Base-by-base conservation (phyloP, 2,113 vertebrate genomes). In the Ptychochromis oligacanthus region DNA sequence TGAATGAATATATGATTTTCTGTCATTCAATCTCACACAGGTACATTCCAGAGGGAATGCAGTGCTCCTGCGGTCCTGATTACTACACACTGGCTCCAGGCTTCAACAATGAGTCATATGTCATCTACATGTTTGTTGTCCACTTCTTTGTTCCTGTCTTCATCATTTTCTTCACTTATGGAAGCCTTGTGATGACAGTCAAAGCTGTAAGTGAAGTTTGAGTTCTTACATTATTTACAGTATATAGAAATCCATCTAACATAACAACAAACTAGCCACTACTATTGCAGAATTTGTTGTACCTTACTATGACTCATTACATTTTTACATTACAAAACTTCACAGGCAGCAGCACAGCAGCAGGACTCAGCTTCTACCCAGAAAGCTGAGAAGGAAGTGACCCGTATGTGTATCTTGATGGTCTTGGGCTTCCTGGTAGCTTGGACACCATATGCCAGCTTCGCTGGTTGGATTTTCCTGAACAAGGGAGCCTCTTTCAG, bases 381-480 rank as follows among this genome's bases (percentile, higher is more conserved):
- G 94, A 97, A 97, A 82, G 96, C 96, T 0, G 96, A 97, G 92
- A 96, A 61, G 79, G 96, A 97, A 92, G 96, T 97, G 77, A 96
- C 96, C 0, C 91, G 95, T 54, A 97, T 97, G 96, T 96, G 96
- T 61, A 26, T 96, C 88, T 87, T 97, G 65, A 97, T 97, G 95
- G 95, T 96, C 28, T 6, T 96, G 55, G 96, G 96, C 14, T 96
- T 96, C 79, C 79, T 97, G 54, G 1, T 95, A 58, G 96, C 96
- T 65, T 97, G 96, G 96, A 80, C 75, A 0, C 96, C 96, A 20
- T 97, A 96, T 1, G 96, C 95, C 1, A 43, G 58, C 24, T 93
- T 95, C 3, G 91, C 96, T 0, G 94, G 91, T 31, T 96, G 95
- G 95, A 96, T 96, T 90, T 96, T 96, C 88, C 13, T 81, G 81